phyloP scores from a whole-genome alignment of 1,140 invertebrate species.

The Platyura marginata region DNA sequence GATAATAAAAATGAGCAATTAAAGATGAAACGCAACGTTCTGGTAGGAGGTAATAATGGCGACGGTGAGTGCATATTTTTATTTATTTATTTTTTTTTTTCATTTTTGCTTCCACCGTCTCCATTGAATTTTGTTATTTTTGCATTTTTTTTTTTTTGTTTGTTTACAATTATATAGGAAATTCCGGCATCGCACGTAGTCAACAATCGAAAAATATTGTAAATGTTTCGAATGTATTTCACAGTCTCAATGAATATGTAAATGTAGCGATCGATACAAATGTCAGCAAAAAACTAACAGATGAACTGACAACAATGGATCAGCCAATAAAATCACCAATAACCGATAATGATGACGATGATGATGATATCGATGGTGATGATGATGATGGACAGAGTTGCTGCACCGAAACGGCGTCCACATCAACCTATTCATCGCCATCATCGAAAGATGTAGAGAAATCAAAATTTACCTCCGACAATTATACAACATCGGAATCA shows the following conservation, averaged over 20 bases:
- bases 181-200: background rate
- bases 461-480: background rate
- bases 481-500: constrained; percentile 5
- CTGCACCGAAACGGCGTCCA: background rate
- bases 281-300: background rate
- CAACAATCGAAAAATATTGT: constrained; percentile 12
- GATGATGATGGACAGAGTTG: background rate
- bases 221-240: constrained; percentile 32
- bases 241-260: constrained; percentile 6
- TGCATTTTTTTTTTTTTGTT: too few species aligned
- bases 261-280: constrained; percentile 2
- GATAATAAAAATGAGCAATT: too few species aligned
- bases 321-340: background rate
- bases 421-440: too few species aligned
- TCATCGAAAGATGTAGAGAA: too few species aligned
- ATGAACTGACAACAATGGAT: background rate
- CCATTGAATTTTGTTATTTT: too few species aligned
- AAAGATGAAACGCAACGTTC: too few species aligned
- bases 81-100: too few species aligned
- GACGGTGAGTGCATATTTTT: too few species aligned
- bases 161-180: too few species aligned
- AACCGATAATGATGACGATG: background rate
- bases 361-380: background rate
- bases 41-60: too few species aligned
- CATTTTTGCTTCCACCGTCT: too few species aligned